These are phyloP conservation scores for Ahaetulla prasina DNA, from an alignment of 2,113 vertebrate species.

Conservation along the genomic window DNA sequence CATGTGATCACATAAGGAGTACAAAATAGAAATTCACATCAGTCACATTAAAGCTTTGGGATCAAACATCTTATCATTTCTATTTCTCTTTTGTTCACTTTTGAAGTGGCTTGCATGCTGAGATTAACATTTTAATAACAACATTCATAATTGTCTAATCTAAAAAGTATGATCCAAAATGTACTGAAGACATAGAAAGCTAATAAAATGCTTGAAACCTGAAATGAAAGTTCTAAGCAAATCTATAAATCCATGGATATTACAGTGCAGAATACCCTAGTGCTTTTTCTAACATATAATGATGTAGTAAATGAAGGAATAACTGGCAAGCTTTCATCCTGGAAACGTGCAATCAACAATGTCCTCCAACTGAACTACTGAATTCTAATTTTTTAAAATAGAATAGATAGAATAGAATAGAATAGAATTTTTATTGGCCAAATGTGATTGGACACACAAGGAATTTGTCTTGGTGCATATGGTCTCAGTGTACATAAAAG, in stretches of 20 bases:
- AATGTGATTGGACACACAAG: no score
- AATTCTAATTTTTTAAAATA: not conserved
- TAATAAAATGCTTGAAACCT: not conserved
- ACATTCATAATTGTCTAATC: not conserved
- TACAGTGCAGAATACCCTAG: not conserved
- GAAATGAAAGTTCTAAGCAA: not conserved
- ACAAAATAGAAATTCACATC: not conserved
- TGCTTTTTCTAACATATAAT: not conserved
- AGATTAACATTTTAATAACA: not conserved
- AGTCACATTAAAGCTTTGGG: not conserved
- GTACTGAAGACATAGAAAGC: not conserved
- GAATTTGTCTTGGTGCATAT: no score
- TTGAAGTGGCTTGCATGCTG: not conserved
- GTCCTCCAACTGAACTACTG: not conserved
- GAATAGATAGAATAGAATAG: no score
- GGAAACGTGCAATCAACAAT: not conserved
- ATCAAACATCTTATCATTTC: not conserved
- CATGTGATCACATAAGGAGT: not conserved
- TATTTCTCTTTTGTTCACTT: not conserved
- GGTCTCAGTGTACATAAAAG: no score
- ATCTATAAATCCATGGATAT: not conserved
- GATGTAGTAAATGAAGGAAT: not conserved
- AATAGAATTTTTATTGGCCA: no score
- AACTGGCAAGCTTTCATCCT: not conserved
- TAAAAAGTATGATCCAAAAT: not conserved